Evolutionary conservation across 2,797 vertebrate species (phyloP), one percentile per base, ranked within the genome.

Genomic region (Takifugu ocellatus): DNA sequence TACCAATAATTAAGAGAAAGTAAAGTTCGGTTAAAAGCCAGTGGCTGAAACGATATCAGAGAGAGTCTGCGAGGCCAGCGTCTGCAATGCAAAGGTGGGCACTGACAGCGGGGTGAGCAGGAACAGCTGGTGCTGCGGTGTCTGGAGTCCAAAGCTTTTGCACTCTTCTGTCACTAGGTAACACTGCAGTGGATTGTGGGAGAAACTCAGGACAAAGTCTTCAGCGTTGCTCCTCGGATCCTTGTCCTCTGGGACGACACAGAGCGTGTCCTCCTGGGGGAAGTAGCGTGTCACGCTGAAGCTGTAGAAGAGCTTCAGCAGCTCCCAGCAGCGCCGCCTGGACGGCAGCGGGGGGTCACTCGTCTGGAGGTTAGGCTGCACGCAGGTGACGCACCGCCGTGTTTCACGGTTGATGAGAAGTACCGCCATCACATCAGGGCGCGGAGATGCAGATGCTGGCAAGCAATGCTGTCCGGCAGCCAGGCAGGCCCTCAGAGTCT

Each of bases 391-490:
- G 0, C 92, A 91, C 15, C 93, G 92, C 10, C 88, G 91, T 6
- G 90, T 88, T 26, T 96, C 94, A 0, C 91, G 84, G 70, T 94
- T 94, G 57, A 96, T 91, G 36, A 96, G 82, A 47, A 96, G 83
- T 55, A 95, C 73, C 5, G 92, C 94, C 46, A 94, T 82, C 46
- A 95, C 79, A 33, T 94, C 94, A 0, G 83, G 70, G 47, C 85
- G 85, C 36, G 94, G 61, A 4, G 82, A 51, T 26, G 91, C 74
- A 36, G 90, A 83, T 3, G 59, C 53, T 0, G 90, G 92, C 16
- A 95, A 68, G 5, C 88, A 90, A 9, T 78, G 88, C 6, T 89
- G 80, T 21, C 87, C 88, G 2, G 91, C 78, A 3, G 87, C 82
- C 72, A 93, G 74, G 59, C 92, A 93, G 54, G 83, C 82, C 47